phyloP scores from a whole-genome alignment of 35 echinoderm and acorn worm species.

The Hemicentrotus pulcherrimus region DNA sequence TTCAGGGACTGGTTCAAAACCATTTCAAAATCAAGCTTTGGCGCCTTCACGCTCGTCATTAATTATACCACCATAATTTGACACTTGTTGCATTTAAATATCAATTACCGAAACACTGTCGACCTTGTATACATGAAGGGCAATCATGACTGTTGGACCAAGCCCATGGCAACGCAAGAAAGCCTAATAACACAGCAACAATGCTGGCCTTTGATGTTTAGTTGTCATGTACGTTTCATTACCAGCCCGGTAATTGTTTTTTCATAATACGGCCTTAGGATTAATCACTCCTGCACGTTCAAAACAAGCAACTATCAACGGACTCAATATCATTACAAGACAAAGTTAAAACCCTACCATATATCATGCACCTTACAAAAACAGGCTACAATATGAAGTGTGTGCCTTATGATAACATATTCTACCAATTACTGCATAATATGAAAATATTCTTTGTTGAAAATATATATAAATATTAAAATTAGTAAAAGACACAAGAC shows the following conservation, averaged over 20 bases:
- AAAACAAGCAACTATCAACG: neutral
- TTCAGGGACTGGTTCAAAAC: neutral
- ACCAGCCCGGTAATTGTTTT: constrained; percentile 1
- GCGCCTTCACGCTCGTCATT: neutral
- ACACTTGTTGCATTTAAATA: constrained; percentile 19
- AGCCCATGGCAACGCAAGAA: neutral
- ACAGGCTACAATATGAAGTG: too few species aligned
- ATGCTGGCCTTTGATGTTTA: constrained; percentile 4
- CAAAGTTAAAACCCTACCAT: neutral
- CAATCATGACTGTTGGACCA: neutral
- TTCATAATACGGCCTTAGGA: constrained; percentile 10
- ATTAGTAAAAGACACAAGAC: too few species aligned
- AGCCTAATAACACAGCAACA: neutral
- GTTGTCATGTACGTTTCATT: neutral
- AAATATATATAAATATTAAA: too few species aligned
- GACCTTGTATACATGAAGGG: neutral
- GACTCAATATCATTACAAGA: neutral
- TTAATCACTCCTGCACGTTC: neutral
- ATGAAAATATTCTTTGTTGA: too few species aligned
- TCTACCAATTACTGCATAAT: too few species aligned
- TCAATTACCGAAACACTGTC: neutral
- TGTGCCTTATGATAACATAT: too few species aligned
- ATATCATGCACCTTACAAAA: too few species aligned
- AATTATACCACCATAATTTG: neutral
- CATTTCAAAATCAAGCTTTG: neutral